Base-by-base conservation (phyloP, 2,797 vertebrate genomes). In the Apodemus agrarius region DNA sequence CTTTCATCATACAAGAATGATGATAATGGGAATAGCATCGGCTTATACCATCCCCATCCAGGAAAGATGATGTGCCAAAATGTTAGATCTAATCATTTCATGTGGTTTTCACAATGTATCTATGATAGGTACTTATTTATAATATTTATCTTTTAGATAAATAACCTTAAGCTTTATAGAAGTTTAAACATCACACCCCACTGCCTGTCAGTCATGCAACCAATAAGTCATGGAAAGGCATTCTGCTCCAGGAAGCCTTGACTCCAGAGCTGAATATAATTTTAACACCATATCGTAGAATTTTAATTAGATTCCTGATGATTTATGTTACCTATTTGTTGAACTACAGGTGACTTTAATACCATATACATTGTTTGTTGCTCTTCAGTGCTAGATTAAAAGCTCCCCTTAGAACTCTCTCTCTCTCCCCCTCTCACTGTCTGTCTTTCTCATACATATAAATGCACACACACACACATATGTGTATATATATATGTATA, bases 261-360 rank as follows among this genome's bases (percentile, higher is more conserved):
- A 46, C 65, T 96, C 6, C 3, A 82, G 63, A 54, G 7, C 2
- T 74, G 16, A 0, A 7, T 81, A 59, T 24, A 67, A 79, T 54
- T 43, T 31, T 81, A 54, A 52, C 6, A 65, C 9, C 17, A 65
- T 1, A 6, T 26, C 13, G 37, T n/a, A 72, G 43, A 17, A 19
- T 86, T 93, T 92, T 81, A 57, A 69, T 94, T 82, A 80, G 19
- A 46, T 95, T 94, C 61, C 29, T 65, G 22, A 52, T 49, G 13
- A 40, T 29, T 52, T 78, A 3, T 14, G 46, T 22, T 74, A 2
- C 31, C 69, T 16, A 43, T 89, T 59, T 94, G 31, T 75, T 37
- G 34, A 81, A 19, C 16, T 61, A 43, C 54, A 82, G 11, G 16
- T 8, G 83, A 43, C 76, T 6, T 26, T 29, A 78, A 67, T 21